These are phyloP conservation scores for Diglossa cyanea DNA, from an alignment of 2,797 vertebrate species.

Conservation along the genomic window DNA sequence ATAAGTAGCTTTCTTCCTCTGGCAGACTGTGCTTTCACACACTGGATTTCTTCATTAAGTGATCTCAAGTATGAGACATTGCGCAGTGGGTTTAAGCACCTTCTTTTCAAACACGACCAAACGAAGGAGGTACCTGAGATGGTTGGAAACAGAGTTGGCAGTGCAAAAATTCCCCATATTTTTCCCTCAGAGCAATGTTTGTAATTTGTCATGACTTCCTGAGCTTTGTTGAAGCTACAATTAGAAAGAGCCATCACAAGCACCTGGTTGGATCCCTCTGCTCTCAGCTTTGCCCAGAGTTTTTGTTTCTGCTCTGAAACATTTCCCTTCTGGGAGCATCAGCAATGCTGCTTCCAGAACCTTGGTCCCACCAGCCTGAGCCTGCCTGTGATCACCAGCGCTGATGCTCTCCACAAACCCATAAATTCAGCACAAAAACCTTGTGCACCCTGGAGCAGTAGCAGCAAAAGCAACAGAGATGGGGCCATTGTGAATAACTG, in stretches of 20 bases:
- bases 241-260: background rate
- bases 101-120: background rate
- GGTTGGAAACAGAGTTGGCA: background rate
- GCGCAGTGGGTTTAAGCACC: background rate
- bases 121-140: background rate
- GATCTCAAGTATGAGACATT: background rate
- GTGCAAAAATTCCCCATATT: background rate
- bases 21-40: background rate
- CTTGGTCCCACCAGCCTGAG: background rate
- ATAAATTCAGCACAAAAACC: background rate
- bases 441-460: background rate
- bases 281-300: background rate
- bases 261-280: background rate
- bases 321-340: background rate
- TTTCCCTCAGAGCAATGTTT: background rate
- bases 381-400: background rate
- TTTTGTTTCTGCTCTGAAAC: background rate
- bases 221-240: background rate
- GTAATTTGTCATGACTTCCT: background rate
- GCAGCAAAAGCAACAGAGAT: background rate
- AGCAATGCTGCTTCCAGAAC: background rate
- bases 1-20: background rate
- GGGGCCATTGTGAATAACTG: background rate
- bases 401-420: background rate
- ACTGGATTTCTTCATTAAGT: background rate